These are phyloP conservation scores for Benthosema pterotum DNA, from an alignment of 2,797 vertebrate genomes.

Conservation along the genomic window DNA sequence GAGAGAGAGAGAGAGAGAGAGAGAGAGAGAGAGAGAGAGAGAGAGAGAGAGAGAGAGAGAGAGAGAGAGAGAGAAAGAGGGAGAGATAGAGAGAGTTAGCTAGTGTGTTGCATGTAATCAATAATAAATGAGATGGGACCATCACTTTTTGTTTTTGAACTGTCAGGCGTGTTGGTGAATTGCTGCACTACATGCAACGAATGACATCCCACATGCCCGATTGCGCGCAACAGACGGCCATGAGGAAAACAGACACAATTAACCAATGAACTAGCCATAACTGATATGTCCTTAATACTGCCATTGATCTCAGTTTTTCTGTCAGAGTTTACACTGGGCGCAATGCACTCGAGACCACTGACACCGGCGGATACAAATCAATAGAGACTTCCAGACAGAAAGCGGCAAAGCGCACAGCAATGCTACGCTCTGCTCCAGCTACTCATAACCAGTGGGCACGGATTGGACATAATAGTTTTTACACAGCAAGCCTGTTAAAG, in stretches of 20 bases:
- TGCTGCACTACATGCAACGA: slow-evolving; percentile 14
- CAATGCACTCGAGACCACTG: slow-evolving; percentile 14
- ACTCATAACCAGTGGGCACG: slow-evolving; percentile 17
- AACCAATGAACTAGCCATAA: slow-evolving; percentile 19
- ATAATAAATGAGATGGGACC: slow-evolving; percentile 65
- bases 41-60: no score
- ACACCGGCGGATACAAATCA: slow-evolving; percentile 33
- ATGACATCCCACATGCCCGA: background rate
- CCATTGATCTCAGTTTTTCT: slow-evolving; percentile 28
- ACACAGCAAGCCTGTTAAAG: slow-evolving; percentile 23
- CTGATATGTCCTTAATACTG: slow-evolving; percentile 30
- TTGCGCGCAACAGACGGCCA: no score
- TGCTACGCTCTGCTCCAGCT: slow-evolving; percentile 31
- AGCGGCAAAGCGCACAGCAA: slow-evolving; percentile 24
- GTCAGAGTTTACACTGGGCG: slow-evolving; percentile 32
- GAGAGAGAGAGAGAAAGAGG: no score
- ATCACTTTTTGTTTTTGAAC: slow-evolving; percentile 43
- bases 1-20: no score
- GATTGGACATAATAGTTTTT: slow-evolving; percentile 28
- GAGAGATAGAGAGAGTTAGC: background rate
- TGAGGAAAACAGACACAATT: slow-evolving; percentile 6
- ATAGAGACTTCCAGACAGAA: slow-evolving; percentile 15
- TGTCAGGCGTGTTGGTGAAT: slow-evolving; percentile 41
- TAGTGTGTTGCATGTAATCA: slow-evolving; percentile 41
- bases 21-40: no score